These are phyloP conservation scores for Idaea straminata DNA, from an alignment of 2,888 invertebrate genomes.

Conservation along the genomic window DNA sequence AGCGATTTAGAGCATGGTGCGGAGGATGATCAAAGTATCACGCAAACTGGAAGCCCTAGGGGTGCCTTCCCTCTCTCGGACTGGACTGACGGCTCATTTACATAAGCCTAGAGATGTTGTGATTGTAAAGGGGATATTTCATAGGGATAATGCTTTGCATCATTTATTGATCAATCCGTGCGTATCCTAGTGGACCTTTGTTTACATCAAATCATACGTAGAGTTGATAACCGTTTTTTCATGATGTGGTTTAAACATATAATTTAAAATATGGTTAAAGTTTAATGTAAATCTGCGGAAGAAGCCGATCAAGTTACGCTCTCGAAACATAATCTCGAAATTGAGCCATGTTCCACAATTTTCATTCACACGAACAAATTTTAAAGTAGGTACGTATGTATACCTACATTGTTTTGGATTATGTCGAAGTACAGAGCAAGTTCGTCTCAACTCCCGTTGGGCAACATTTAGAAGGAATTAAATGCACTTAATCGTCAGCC, in stretches of 20 bases:
- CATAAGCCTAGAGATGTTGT: conserved; percentile 38
- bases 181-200: neutral
- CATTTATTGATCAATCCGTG: neutral
- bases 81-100: conserved; percentile 35
- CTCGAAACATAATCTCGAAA: conserved; percentile 2
- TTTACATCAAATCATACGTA: neutral
- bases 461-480: conserved; percentile 73
- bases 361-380: conserved; percentile 3
- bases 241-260: neutral
- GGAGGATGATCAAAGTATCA: conserved; percentile 26
- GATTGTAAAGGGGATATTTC: conserved; percentile 17
- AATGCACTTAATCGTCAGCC: conserved; percentile 70
- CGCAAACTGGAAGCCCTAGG: conserved; percentile 39
- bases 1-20: conserved; percentile 44
- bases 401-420: conserved; percentile 11
- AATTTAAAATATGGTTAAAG: neutral
- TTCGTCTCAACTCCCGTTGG: conserved; percentile 47
- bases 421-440: conserved; percentile 38
- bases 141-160: neutral
- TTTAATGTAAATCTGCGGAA: neutral
- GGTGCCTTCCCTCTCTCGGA: conserved; percentile 30
- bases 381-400: neutral
- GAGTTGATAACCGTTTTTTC: neutral
- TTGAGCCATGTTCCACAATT: conserved; percentile 4
- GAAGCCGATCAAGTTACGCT: neutral